These are phyloP conservation scores for Dynastes hyllus DNA, from an alignment of 2,888 invertebrate species.

Conservation along the genomic window DNA sequence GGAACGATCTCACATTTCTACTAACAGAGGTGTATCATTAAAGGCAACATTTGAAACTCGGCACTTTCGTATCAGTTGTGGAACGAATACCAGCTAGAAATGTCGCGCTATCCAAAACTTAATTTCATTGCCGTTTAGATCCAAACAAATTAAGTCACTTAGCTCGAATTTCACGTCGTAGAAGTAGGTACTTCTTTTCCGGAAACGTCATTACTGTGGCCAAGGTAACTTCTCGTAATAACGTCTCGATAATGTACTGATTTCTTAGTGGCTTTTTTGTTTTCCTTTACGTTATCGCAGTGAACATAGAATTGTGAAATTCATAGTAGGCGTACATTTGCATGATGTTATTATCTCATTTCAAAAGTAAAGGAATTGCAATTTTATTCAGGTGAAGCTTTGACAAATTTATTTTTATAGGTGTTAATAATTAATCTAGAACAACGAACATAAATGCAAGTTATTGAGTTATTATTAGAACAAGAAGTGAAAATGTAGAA, in stretches of 20 bases:
- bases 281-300: too few species aligned
- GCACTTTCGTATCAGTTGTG: neutral
- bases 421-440: too few species aligned
- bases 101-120: constrained; percentile 2
- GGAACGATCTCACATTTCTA: neutral
- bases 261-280: too few species aligned
- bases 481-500: too few species aligned
- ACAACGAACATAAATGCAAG: too few species aligned
- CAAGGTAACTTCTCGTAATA: neutral
- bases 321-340: too few species aligned
- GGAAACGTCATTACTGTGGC: neutral
- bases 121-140: neutral
- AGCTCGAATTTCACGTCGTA: neutral
- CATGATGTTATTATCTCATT: too few species aligned
- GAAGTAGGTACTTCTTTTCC: neutral
- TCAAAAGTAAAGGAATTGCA: too few species aligned
- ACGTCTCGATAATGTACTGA: neutral
- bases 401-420: too few species aligned
- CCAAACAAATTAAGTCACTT: neutral
- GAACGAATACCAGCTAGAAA: neutral
- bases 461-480: too few species aligned
- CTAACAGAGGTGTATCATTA: neutral
- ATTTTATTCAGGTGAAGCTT: too few species aligned
- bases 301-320: too few species aligned
- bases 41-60: neutral